Conservation (phyloP, 1,140 invertebrate species). For the Rhysida immarginata region DNA sequence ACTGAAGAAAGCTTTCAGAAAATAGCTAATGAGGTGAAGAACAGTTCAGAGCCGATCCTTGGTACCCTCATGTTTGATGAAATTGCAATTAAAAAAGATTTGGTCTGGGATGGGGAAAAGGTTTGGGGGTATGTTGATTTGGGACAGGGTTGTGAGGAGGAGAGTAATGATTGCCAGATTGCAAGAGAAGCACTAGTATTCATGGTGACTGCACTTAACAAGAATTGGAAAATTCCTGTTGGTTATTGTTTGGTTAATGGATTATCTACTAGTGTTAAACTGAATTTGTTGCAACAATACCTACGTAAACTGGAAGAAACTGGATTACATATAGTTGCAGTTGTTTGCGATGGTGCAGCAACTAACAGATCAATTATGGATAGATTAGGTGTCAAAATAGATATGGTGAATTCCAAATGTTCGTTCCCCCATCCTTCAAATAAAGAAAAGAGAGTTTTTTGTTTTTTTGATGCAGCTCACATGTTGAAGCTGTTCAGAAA, state of each 20-base stretch:
- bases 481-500: constrained; percentile 20
- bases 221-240: constrained; percentile 24
- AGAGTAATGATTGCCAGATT: constrained; percentile 17
- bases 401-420: too few species aligned
- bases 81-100: constrained; percentile 11
- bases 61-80: constrained; percentile 14
- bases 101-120: constrained; percentile 13
- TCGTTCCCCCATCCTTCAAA: too few species aligned
- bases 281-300: too few species aligned
- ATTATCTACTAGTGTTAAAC: too few species aligned
- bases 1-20: constrained; percentile 24
- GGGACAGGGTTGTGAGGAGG: not conserved
- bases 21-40: constrained; percentile 19
- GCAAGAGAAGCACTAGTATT: constrained; percentile 25
- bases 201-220: constrained; percentile 22
- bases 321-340: too few species aligned
- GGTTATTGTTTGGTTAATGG: constrained; percentile 23
- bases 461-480: constrained; percentile 14
- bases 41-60: not conserved
- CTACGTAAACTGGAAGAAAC: too few species aligned
- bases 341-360: too few species aligned
- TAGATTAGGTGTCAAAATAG: too few species aligned
- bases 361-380: too few species aligned
- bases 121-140: constrained; percentile 10
- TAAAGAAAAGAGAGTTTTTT: too few species aligned